Evolutionary conservation across 2,797 vertebrate genomes (phyloP).

Genomic region (Lophura swinhoii): DNA sequence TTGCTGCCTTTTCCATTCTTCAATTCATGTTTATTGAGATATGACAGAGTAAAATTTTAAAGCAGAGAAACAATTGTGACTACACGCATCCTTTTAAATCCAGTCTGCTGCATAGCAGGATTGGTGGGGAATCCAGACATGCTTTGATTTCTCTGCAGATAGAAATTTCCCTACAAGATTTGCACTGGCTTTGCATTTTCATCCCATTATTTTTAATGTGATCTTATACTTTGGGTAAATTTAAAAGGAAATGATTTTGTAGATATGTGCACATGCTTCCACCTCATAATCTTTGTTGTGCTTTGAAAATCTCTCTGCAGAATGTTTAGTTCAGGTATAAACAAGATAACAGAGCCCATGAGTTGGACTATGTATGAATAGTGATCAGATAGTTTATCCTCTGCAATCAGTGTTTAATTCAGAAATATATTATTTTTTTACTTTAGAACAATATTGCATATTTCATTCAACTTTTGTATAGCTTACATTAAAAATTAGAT

Average conservation of each 20-base stretch:
- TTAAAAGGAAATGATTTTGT: neutral
- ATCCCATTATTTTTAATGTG: slow-evolving; percentile 11
- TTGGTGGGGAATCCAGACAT: neutral
- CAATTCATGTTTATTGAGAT: neutral
- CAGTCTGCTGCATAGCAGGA: neutral
- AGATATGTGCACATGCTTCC: neutral
- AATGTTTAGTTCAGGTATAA: neutral
- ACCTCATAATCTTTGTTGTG: neutral
- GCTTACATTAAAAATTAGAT: neutral
- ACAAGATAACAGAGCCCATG: neutral
- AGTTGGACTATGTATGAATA: neutral
- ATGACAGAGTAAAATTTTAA: slow-evolving; percentile 2
- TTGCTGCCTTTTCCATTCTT: neutral
- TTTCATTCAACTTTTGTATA: neutral
- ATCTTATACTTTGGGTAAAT: neutral
- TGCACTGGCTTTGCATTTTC: slow-evolving; percentile 39
- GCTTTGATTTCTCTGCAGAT: slow-evolving; percentile 27
- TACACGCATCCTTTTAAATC: slow-evolving; percentile 9
- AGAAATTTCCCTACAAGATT: slow-evolving; percentile 27
- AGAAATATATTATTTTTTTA: neutral
- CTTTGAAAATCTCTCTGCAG: neutral
- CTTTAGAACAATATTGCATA: neutral
- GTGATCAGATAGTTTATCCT: neutral
- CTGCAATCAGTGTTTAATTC: neutral
- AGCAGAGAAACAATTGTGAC: slow-evolving; percentile 6